Conservation (phyloP, 2,113 vertebrate genomes). For the Pontoporia blainvillei region DNA sequence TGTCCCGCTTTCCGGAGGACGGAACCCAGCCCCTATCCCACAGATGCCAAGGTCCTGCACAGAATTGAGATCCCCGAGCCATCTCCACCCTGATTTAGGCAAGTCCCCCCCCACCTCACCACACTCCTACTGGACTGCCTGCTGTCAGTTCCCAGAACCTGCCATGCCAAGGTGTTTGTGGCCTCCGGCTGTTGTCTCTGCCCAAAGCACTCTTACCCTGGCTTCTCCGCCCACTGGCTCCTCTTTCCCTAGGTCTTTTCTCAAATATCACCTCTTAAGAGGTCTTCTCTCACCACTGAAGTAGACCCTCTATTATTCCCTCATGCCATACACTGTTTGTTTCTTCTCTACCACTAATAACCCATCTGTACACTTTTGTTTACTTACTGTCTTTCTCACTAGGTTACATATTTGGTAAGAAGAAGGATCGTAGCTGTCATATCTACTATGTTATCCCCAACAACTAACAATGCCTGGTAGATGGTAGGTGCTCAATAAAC, state of each 20-base stretch:
- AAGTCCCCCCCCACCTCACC: rapidly evolving
- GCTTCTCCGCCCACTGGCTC: neutral
- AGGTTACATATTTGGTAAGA: neutral
- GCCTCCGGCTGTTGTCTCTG: neutral
- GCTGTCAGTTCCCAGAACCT: neutral
- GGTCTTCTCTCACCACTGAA: neutral
- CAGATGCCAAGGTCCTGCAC: neutral
- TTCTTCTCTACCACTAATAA: neutral
- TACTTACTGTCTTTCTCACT: neutral
- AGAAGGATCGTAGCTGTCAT: neutral
- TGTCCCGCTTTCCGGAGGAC: neutral
- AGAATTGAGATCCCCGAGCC: neutral
- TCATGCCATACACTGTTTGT: neutral
- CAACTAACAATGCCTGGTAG: neutral
- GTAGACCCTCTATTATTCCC: neutral
- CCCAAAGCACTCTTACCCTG: neutral
- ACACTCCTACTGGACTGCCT: neutral
- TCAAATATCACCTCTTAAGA: neutral
- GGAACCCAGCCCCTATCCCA: neutral
- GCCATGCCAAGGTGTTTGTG: neutral
- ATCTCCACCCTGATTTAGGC: neutral
- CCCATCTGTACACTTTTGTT: neutral
- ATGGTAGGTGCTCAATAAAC: neutral
- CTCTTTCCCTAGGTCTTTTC: neutral
- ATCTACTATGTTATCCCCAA: neutral